A percentile compares a stretch with the other conserved stretches of the same genome.
Conservation (phyloP, 2,113 vertebrate genomes). For the Coptodon rendalli region DNA sequence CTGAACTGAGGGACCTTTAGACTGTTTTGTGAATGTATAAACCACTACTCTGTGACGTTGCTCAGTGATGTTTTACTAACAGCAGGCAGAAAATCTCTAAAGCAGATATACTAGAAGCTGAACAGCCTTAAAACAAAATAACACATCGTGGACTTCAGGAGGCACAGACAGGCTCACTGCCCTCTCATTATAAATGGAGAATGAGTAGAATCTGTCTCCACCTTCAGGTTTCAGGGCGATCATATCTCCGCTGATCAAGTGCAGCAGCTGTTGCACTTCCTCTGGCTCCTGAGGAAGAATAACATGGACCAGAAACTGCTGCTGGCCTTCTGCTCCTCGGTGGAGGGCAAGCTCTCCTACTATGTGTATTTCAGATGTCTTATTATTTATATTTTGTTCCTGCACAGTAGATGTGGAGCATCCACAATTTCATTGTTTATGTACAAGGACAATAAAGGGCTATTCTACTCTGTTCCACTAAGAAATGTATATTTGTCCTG, state of each 20-base stretch:
- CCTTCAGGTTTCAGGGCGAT: not conserved
- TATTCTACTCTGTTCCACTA: not conserved
- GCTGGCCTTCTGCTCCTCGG: not conserved
- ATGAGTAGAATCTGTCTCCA: not conserved
- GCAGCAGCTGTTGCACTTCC: not conserved
- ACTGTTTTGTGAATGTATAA: not conserved
- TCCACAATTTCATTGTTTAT: not conserved
- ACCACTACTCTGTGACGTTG: fast-evolving
- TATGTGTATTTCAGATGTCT: not conserved
- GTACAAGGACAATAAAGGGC: not conserved
- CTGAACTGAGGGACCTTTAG: not conserved
- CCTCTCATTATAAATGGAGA: not conserved
- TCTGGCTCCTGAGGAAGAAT: not conserved
- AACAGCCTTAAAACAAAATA: not conserved
- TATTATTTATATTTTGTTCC: not conserved
- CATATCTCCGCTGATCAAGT: not conserved
- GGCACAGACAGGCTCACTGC: not conserved
- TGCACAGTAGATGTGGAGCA: not conserved
- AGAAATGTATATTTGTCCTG: not conserved
- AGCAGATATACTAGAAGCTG: not conserved
- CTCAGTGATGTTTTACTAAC: not conserved
- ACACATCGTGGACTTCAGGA: not conserved
- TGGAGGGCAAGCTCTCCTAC: not conserved
- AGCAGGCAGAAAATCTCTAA: not conserved
- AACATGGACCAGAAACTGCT: not conserved